Base-by-base conservation (phyloP, 2,113 vertebrate species). In the Zapornia atra region DNA sequence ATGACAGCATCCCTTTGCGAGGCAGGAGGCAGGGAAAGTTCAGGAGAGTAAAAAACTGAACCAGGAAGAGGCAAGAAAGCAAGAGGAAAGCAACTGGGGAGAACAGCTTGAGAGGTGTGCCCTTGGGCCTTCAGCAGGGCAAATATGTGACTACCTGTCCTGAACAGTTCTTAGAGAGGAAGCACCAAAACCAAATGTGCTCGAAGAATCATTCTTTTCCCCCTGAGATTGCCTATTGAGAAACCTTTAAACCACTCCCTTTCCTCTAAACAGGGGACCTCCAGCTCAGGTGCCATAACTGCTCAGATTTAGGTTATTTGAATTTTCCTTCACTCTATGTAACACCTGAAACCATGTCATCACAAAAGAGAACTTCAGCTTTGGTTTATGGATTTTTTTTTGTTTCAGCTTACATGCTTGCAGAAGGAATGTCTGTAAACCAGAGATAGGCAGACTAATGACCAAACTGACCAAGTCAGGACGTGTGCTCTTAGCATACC, bases 31-130 rank as follows among this genome's bases (percentile, higher is more conserved):
- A n/a, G 29, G 12, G 9, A n/a, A 69, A 53, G 56, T 44, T 44
- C 26, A 34, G 54, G 21, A 68, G n/a, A 46, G 20, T 38, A 77
- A 86, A 60, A 51, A 82, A 42, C 38, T 29, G 34, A 60, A 86
- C 7, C 0, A 1, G 20, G 34, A 76, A 81, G 25, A 51, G 12
- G 5, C 33, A 84, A 54, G 33, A 64, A 83, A 65, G 22, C 50
- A 77, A 64, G 0, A 0, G 38, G 36, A 76, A 59, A 28, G 44
- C 8, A 77, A 78, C 29, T 2, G 2, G 20, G 22, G 11, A 46
- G 28, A 50, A 6, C 1, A 91, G 17, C 26, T 73, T 64, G 70
- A 56, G n/a, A 59, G 24, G 13, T 36, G 24, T 38, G 17, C 34
- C 14, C n/a, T 36, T 29, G 38, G 34, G 28, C 38, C 57, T 91